Percentiles rank a stretch among this genome's conserved stretches.
Evolutionary conservation across 92 coral and sea anemone species (phyloP).

Genomic region (Isaurus tuberculatus): DNA sequence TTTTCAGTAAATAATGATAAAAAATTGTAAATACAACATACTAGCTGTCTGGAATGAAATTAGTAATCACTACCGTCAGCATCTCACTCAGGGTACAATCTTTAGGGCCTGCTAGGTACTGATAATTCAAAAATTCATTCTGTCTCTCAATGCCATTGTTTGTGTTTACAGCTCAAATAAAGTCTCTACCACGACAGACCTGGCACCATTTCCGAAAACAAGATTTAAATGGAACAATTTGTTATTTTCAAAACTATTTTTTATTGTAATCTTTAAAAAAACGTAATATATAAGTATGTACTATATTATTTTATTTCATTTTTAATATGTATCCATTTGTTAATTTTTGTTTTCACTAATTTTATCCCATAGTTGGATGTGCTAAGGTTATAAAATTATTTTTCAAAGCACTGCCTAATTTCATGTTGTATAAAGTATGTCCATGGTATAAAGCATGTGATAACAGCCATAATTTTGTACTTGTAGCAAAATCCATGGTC

Average conservation of each 20-base stretch:
- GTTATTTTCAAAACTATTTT: not conserved
- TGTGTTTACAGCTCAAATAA: slow-evolving; percentile 59
- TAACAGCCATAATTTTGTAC: too few species aligned
- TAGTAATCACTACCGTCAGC: slow-evolving; percentile 50
- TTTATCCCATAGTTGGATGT: not conserved
- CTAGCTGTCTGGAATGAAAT: slow-evolving; percentile 55
- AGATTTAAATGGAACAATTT: not conserved
- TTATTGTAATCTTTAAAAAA: not conserved
- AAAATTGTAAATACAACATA: slow-evolving; percentile 23
- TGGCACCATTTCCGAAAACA: slow-evolving; percentile 52
- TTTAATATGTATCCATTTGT: not conserved
- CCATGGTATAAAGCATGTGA: too few species aligned
- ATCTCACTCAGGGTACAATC: slow-evolving; percentile 51
- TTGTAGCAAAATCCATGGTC: too few species aligned
- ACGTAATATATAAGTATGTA: not conserved
- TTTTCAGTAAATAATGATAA: not conserved
- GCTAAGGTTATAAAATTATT: not conserved
- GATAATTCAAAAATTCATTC: slow-evolving; percentile 51
- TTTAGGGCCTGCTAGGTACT: slow-evolving; percentile 47
- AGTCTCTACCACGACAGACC: slow-evolving; percentile 39
- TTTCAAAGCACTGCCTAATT: too few species aligned
- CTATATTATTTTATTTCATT: not conserved
- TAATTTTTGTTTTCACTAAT: not conserved
- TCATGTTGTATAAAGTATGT: too few species aligned
- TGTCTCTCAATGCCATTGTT: slow-evolving; percentile 63